These are phyloP conservation scores for Tetranychus truncatus DNA, from an alignment of 2,888 invertebrate species.

Conservation along the genomic window DNA sequence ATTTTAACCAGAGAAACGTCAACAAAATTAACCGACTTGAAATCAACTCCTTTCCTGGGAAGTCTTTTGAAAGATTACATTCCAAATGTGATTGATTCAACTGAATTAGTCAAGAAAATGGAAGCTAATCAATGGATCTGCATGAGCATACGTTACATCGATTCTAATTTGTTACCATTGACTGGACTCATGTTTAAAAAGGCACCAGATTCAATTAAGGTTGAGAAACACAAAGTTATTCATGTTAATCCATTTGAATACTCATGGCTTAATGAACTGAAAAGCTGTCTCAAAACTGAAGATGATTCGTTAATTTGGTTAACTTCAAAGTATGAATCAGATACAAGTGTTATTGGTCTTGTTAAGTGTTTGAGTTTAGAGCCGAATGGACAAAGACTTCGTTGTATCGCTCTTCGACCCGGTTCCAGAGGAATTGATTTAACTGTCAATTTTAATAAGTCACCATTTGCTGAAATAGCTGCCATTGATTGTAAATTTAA, in stretches of 20 bases:
- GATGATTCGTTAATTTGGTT: neutral
- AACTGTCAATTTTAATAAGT: neutral
- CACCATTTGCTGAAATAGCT: neutral
- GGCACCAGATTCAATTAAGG: neutral
- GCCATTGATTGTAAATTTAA: neutral
- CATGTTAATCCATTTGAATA: neutral
- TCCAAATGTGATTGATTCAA: neutral
- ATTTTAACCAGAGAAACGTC: neutral
- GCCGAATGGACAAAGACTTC: neutral
- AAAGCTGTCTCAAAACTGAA: neutral
- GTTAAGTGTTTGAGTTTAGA: neutral
- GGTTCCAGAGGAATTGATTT: constrained; percentile 2
- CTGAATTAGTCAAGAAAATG: neutral
- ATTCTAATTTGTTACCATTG: neutral
- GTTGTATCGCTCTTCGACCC: neutral
- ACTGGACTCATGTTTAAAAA: neutral
- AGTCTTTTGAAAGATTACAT: neutral
- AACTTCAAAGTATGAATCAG: neutral
- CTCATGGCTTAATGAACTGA: neutral
- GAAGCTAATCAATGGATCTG: neutral
- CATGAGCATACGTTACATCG: neutral
- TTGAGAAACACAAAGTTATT: neutral
- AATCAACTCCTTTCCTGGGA: neutral
- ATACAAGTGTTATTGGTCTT: constrained; percentile 2
- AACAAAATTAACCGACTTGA: neutral